Evolutionary conservation across 2,888 invertebrate species (phyloP).

Genomic region (Odontothrips loti): DNA sequence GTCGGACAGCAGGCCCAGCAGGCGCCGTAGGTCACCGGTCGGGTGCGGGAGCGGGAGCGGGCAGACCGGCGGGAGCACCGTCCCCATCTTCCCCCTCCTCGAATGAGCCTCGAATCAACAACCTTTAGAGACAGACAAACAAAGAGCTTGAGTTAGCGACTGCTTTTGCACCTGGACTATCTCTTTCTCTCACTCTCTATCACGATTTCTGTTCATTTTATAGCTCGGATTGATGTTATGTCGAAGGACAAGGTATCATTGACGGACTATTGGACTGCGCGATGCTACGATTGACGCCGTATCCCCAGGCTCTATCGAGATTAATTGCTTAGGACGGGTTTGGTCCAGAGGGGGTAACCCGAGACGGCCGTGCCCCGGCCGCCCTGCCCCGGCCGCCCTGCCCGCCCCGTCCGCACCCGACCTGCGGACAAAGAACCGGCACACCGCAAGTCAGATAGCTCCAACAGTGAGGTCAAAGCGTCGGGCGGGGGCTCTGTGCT

Average conservation of each 20-base stretch:
- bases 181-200: not conserved
- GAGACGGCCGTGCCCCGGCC: too few relatives aligned
- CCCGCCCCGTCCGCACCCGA: conserved; percentile 13
- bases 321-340: too few relatives aligned
- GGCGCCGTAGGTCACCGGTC: conserved; percentile 43
- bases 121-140: conserved; percentile 27
- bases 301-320: too few relatives aligned
- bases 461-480: not conserved
- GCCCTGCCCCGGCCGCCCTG: not conserved
- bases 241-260: not conserved
- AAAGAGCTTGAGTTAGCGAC: conserved; percentile 5
- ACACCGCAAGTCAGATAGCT: not conserved
- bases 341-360: too few relatives aligned
- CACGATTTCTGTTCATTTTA: not conserved
- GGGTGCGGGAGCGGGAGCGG: conserved; percentile 49
- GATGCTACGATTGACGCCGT: too few relatives aligned
- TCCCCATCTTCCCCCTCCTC: conserved; percentile 42
- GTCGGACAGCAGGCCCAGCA: not conserved
- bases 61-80: conserved; percentile 53
- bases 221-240: not conserved
- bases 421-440: conserved; percentile 1
- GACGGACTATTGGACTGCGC: too few relatives aligned
- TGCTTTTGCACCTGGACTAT: conserved; percentile 28
- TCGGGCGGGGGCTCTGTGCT: too few relatives aligned
- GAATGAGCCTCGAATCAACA: conserved; percentile 5